Conservation (phyloP, 2,113 vertebrate species). For the Panurus biarmicus region DNA sequence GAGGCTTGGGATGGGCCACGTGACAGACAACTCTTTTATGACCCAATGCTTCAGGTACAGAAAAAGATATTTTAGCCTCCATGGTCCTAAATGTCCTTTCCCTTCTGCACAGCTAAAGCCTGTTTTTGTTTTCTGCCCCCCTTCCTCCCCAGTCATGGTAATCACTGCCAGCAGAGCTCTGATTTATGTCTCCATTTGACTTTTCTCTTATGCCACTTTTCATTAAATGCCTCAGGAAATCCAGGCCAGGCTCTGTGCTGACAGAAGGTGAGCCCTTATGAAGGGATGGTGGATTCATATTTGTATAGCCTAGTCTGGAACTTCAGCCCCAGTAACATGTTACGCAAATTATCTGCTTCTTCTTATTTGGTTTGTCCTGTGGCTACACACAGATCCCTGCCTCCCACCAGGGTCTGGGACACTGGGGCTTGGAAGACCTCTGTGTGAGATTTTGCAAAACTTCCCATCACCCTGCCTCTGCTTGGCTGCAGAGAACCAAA, state of each 20-base stretch:
- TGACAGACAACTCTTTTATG: not conserved
- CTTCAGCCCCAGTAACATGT: not conserved
- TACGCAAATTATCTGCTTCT: not conserved
- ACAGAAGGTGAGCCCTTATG: not conserved
- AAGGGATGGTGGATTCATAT: not conserved
- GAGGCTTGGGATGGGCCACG: not conserved
- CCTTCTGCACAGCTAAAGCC: not conserved
- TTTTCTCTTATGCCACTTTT: not conserved
- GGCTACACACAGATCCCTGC: not conserved
- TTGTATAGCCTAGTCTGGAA: not conserved
- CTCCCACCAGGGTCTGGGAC: not conserved
- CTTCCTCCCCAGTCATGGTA: not conserved
- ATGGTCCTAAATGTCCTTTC: not conserved
- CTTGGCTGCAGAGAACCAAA: not conserved
- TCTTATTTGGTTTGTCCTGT: not conserved
- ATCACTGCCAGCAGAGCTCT: not conserved
- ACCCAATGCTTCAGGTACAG: not conserved
- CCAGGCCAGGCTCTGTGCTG: not conserved
- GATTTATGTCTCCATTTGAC: not conserved
- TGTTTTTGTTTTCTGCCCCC: not conserved
- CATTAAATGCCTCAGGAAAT: not conserved
- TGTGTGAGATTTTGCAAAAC: not conserved
- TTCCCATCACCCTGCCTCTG: not conserved
- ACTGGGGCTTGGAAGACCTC: fast-evolving
- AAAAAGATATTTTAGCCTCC: not conserved